These are phyloP conservation scores for Agelaius tricolor DNA, from an alignment of 2,113 vertebrate genomes.

Conservation along the genomic window DNA sequence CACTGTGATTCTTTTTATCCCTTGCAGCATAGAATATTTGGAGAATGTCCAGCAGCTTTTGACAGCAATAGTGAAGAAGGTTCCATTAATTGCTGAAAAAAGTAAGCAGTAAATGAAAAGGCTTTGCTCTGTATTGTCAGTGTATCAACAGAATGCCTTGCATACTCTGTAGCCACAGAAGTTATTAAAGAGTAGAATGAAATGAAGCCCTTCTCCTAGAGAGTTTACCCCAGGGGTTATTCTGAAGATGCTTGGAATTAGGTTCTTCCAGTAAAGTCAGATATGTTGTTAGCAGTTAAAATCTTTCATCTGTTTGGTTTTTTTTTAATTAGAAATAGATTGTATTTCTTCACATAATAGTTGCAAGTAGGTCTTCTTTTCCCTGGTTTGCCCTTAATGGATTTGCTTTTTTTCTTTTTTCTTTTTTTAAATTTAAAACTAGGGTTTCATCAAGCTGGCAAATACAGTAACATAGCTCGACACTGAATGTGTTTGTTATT, in stretches of 20 bases:
- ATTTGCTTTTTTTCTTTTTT: background rate
- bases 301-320: background rate
- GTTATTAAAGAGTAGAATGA: background rate
- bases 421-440: background rate
- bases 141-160: background rate
- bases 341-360: background rate
- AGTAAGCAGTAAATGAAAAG: slow-evolving; percentile 79
- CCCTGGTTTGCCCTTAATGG: background rate
- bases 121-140: background rate
- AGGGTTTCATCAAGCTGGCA: background rate
- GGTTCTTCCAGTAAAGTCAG: background rate
- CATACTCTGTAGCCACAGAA: background rate
- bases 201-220: background rate
- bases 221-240: background rate
- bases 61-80: slow-evolving; percentile 93
- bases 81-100: slow-evolving; percentile 92
- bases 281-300: background rate
- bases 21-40: slow-evolving; percentile 89
- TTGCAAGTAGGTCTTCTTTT: background rate
- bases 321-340: background rate
- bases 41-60: slow-evolving; percentile 93
- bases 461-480: background rate
- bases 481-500: background rate
- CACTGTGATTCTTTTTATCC: slow-evolving; percentile 25
- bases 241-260: background rate